Conservation (phyloP, 37 sponge, comb jelly and placozoan species). For the Chondrilla cf. caribensis region DNA sequence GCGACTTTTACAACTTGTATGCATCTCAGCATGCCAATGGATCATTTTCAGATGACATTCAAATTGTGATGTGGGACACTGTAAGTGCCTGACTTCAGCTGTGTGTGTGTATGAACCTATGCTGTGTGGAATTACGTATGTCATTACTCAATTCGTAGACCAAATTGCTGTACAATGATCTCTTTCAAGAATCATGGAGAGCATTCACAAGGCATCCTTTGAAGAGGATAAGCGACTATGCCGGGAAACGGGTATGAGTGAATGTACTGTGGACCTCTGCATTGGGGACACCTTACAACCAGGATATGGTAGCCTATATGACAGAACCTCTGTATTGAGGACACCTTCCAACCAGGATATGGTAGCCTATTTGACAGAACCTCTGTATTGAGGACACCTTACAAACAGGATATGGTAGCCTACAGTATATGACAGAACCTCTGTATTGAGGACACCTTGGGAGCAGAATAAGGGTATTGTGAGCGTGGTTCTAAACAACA, state of each 20-base stretch:
- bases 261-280: neutral
- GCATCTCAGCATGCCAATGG: slow-evolving; percentile 89
- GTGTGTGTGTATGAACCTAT: too few species aligned
- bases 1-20: slow-evolving; percentile 92
- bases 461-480: too few species aligned
- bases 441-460: too few species aligned
- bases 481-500: too few species aligned
- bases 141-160: neutral
- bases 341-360: too few species aligned
- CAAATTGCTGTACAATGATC: slow-evolving; percentile 27
- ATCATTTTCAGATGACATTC: slow-evolving; percentile 74
- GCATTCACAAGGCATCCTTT: slow-evolving; percentile 67
- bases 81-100: slow-evolving; percentile 32
- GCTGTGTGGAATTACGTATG: neutral
- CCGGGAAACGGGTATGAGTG: slow-evolving; percentile 64
- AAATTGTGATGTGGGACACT: slow-evolving; percentile 89
- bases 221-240: slow-evolving; percentile 65
- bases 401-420: too few species aligned
- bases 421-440: too few species aligned
- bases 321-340: too few species aligned
- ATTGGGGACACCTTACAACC: too few species aligned
- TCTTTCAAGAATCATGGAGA: slow-evolving; percentile 75
- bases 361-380: too few species aligned
- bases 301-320: too few species aligned
- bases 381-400: too few species aligned